A percentile compares a stretch with the other conserved stretches of the same genome.
Evolutionary conservation across 92 coral and sea anemone genomes (phyloP).

Genomic region (Anthopleura xanthogrammica): DNA sequence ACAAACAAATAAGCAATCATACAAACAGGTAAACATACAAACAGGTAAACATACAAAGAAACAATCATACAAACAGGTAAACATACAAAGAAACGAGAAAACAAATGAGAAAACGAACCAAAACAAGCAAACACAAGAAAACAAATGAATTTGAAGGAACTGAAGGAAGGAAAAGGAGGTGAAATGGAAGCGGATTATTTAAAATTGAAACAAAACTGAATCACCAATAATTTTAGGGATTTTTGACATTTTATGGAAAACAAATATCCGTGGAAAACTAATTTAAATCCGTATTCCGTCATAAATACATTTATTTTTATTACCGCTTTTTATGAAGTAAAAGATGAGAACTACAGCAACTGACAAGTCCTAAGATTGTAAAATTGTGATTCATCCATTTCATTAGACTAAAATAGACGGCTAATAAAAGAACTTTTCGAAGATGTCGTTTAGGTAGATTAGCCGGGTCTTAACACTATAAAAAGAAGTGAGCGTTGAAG

Average conservation of each 20-base stretch:
- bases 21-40: not conserved
- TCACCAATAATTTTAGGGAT: not conserved
- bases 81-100: not conserved
- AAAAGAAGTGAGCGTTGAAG: too few relatives aligned
- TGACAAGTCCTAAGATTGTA: too few relatives aligned
- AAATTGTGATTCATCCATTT: too few relatives aligned
- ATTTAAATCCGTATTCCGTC: not conserved
- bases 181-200: not conserved
- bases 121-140: not conserved
- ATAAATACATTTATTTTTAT: not conserved
- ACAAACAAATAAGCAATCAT: not conserved
- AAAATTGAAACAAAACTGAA: not conserved
- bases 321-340: not conserved
- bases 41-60: not conserved
- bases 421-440: too few relatives aligned
- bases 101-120: too few relatives aligned
- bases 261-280: not conserved
- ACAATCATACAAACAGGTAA: not conserved
- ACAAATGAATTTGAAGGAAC: not conserved
- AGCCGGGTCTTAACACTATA: too few relatives aligned
- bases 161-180: not conserved
- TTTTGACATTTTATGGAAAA: not conserved
- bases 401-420: too few relatives aligned
- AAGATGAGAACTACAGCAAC: not conserved
- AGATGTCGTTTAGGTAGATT: too few relatives aligned